Conservation (phyloP, 2,888 invertebrate species). For the Pyrocoelia pectoralis region DNA sequence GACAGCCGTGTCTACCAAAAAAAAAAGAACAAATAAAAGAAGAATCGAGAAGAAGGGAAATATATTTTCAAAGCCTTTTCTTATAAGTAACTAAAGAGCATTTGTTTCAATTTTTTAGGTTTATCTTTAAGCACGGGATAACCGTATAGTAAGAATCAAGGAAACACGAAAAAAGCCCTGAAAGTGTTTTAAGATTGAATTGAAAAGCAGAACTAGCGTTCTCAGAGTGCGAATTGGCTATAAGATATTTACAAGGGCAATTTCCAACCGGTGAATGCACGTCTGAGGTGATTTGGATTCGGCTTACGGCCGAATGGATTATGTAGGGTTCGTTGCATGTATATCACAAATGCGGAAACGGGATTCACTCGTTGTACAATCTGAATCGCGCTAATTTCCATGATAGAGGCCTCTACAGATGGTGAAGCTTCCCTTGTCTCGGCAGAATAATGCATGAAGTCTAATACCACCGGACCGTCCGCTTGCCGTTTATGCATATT, state of each 20-base stretch:
- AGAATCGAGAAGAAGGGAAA: constrained; percentile 14
- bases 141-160: constrained; percentile 19
- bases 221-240: constrained; percentile 53
- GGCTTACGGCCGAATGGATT: constrained; percentile 44
- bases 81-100: constrained; percentile 9
- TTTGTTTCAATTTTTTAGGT: constrained; percentile 32
- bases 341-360: constrained; percentile 34
- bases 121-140: constrained; percentile 26
- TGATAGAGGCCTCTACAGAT: constrained; percentile 43
- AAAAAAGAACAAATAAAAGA: not conserved
- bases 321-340: constrained; percentile 46
- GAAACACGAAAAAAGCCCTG: constrained; percentile 38
- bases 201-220: constrained; percentile 47
- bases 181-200: constrained; percentile 52
- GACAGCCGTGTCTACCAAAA: constrained; percentile 23
- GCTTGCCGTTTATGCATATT: constrained; percentile 53
- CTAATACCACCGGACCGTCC: constrained; percentile 47
- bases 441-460: constrained; percentile 58
- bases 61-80: constrained; percentile 26
- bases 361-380: constrained; percentile 38
- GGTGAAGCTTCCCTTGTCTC: constrained; percentile 44
- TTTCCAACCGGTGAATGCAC: constrained; percentile 42
- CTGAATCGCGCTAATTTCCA: constrained; percentile 46
- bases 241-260: constrained; percentile 56
- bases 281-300: constrained; percentile 42